Percentiles rank a stretch among this genome's conserved stretches.
These are phyloP conservation scores for Ictalurus furcatus DNA, from an alignment of 2,113 vertebrate species.

Conservation along the genomic window DNA sequence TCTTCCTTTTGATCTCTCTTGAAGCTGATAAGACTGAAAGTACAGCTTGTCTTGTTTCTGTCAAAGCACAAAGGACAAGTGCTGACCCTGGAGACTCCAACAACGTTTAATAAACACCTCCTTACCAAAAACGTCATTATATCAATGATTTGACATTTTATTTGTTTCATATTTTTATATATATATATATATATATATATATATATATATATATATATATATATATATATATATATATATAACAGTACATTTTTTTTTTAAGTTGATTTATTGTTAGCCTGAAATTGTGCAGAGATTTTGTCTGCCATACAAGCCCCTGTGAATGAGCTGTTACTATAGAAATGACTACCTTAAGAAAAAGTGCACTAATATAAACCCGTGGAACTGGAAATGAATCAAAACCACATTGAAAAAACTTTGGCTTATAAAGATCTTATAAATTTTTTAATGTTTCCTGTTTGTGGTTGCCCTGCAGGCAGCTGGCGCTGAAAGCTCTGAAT, in stretches of 20 bases:
- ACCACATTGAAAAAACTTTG: not conserved
- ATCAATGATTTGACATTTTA: not conserved
- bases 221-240: too few species aligned
- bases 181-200: too few species aligned
- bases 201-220: too few species aligned
- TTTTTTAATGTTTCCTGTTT: not conserved
- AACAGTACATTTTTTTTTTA: not conserved
- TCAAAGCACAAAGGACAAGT: not conserved
- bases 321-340: not conserved
- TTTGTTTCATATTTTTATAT: not conserved
- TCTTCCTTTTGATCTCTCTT: too few species aligned
- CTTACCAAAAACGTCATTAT: not conserved
- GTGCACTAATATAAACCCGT: not conserved
- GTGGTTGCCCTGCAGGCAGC: conserved; percentile 77
- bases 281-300: not conserved
- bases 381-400: not conserved
- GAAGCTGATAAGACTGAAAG: not conserved
- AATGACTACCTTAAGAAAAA: not conserved
- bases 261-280: not conserved
- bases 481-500: conserved; percentile 95
- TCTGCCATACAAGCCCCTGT: not conserved
- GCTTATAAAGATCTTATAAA: not conserved
- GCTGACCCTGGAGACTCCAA: not conserved
- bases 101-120: not conserved
- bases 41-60: not conserved